These are phyloP conservation scores for Platyrinchus mystaceus DNA, from an alignment of 2,797 vertebrate species.

Conservation along the genomic window DNA sequence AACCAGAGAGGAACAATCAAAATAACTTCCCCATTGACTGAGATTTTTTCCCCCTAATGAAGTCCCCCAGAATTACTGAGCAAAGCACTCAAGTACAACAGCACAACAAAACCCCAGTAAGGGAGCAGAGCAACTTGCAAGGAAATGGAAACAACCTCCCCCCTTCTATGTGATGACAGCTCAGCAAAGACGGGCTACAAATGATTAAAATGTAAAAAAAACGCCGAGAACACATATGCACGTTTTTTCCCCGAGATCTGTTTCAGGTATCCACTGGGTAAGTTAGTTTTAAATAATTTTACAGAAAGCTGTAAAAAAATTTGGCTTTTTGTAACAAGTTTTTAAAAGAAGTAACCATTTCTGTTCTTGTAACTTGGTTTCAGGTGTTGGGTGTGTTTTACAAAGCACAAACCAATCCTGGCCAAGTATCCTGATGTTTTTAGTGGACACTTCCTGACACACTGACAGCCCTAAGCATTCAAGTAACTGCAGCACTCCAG, in stretches of 20 bases:
- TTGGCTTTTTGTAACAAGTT: not conserved
- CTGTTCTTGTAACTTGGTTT: not conserved
- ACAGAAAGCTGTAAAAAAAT: not conserved
- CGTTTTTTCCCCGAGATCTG: rapidly evolving
- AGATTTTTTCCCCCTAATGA: not conserved
- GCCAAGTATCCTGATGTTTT: too few relatives aligned
- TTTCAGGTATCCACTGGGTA: not conserved
- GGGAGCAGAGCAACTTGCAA: not conserved
- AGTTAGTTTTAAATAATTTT: not conserved
- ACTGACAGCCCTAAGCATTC: not conserved
- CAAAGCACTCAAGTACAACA: not conserved
- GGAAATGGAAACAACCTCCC: not conserved
- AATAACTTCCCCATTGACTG: not conserved
- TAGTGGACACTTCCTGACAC: not conserved
- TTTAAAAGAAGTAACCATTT: not conserved
- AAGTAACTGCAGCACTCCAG: not conserved
- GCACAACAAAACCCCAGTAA: not conserved
- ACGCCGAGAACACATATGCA: not conserved
- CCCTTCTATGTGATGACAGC: not conserved
- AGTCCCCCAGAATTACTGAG: not conserved
- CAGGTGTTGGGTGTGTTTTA: not conserved
- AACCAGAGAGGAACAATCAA: not conserved
- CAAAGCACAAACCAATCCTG: not conserved
- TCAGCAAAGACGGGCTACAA: not conserved
- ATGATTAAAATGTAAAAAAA: not conserved